Evolutionary conservation across 1,140 invertebrate genomes (phyloP).

Genomic region (Lordiphosa collinella): DNA sequence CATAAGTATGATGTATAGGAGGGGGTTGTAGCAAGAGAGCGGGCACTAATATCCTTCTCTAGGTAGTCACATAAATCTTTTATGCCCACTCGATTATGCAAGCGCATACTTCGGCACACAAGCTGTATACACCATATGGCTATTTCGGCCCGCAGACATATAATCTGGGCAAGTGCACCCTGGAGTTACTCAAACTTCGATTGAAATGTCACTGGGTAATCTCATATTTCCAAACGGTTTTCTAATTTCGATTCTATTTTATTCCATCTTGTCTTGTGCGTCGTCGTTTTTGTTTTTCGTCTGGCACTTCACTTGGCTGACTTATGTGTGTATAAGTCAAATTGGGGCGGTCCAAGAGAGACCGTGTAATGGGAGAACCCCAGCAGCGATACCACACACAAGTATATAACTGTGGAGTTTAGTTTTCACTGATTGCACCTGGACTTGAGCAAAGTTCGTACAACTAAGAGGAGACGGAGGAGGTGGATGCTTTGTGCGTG

Average conservation of each 20-base stretch:
- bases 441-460: too few species aligned
- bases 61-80: constrained; percentile 3
- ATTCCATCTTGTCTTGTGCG: not conserved
- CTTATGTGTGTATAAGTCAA: constrained; percentile 19
- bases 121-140: not conserved
- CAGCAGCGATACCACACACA: too few species aligned
- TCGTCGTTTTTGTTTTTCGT: constrained; percentile 8
- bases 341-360: not conserved
- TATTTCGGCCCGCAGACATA: constrained; percentile 1
- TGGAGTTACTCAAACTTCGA: not conserved
- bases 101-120: not conserved
- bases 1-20: not conserved
- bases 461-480: not conserved
- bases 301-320: constrained; percentile 20
- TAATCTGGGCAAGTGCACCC: not conserved
- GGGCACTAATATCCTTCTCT: too few species aligned
- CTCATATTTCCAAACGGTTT: not conserved
- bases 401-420: constrained; percentile 19
- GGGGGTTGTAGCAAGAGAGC: too few species aligned
- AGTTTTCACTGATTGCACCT: constrained; percentile 1
- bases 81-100: not conserved
- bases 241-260: not conserved
- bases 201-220: too few species aligned
- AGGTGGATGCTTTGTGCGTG: not conserved
- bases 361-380: not conserved